phyloP scores from a whole-genome alignment of 2,113 vertebrate species.

The Tupaia tana region DNA sequence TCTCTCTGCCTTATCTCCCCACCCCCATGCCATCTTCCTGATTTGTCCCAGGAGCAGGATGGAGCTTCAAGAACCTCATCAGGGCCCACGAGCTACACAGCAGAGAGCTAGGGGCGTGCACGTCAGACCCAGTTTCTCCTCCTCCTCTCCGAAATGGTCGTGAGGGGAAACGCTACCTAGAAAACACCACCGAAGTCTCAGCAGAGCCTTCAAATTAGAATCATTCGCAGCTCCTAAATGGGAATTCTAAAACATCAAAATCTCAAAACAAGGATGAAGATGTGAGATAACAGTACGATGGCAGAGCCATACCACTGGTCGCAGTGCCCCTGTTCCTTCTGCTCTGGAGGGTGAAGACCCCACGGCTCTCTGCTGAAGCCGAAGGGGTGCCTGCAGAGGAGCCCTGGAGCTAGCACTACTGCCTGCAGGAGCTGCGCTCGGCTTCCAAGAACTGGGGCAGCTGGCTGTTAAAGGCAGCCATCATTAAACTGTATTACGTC shows the following conservation, averaged over 20 bases:
- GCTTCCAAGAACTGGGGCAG: background rate
- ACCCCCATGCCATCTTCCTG: background rate
- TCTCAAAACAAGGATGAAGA: background rate
- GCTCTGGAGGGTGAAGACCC: background rate
- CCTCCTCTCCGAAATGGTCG: background rate
- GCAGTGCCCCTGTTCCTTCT: background rate
- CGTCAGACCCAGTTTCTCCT: background rate
- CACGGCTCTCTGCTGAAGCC: background rate
- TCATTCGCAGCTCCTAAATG: background rate
- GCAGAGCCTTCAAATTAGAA: background rate
- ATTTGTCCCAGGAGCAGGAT: background rate
- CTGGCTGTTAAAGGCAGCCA: background rate
- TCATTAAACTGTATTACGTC: background rate
- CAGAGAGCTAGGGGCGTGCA: background rate
- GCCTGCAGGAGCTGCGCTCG: background rate
- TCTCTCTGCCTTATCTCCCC: background rate
- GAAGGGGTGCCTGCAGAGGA: background rate
- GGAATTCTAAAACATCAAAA: constrained; percentile 21
- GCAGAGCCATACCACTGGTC: background rate
- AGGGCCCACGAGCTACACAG: background rate
- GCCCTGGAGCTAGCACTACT: background rate
- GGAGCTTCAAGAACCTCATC: background rate
- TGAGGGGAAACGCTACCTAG: background rate
- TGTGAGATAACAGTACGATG: background rate
- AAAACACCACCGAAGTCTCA: background rate